Percentiles rank a stretch among this genome's conserved stretches.
These are phyloP conservation scores for Argyrosomus regius DNA, from an alignment of 2,797 vertebrate species.

Conservation along the genomic window DNA sequence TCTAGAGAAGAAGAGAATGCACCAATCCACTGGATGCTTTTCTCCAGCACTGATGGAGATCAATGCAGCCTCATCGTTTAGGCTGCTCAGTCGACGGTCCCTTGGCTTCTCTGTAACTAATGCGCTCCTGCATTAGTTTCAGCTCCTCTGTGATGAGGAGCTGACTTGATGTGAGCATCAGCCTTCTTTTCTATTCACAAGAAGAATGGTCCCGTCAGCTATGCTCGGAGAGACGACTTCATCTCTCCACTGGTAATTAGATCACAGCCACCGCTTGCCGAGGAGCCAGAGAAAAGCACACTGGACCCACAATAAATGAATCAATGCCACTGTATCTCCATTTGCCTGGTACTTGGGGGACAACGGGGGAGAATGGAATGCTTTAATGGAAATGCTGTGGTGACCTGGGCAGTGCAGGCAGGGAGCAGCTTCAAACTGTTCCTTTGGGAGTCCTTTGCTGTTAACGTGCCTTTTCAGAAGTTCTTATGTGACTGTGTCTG, in stretches of 20 bases:
- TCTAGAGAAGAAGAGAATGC: constrained; percentile 39
- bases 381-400: constrained; percentile 64
- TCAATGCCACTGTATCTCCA: constrained; percentile 79
- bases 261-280: constrained; percentile 74
- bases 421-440: constrained; percentile 51
- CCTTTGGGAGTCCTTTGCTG: constrained; percentile 58
- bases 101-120: constrained; percentile 65
- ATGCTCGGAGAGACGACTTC: constrained; percentile 74
- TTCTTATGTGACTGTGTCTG: constrained; percentile 44
- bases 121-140: constrained; percentile 52
- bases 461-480: constrained; percentile 43
- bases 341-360: constrained; percentile 54
- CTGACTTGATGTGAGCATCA: constrained; percentile 59
- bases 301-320: constrained; percentile 75
- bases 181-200: constrained; percentile 66
- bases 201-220: constrained; percentile 76
- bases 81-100: constrained; percentile 49
- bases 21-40: constrained; percentile 33
- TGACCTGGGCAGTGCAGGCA: constrained; percentile 45
- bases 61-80: constrained; percentile 57
- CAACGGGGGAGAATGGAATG: constrained; percentile 54
- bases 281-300: constrained; percentile 73
- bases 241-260: constrained; percentile 83
- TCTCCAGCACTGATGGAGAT: constrained; percentile 47
- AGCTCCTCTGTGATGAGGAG: constrained; percentile 51